A percentile compares a stretch with the other conserved stretches of the same genome.
Conservation (phyloP, 2,888 invertebrate species). For the Agrochola litura region DNA sequence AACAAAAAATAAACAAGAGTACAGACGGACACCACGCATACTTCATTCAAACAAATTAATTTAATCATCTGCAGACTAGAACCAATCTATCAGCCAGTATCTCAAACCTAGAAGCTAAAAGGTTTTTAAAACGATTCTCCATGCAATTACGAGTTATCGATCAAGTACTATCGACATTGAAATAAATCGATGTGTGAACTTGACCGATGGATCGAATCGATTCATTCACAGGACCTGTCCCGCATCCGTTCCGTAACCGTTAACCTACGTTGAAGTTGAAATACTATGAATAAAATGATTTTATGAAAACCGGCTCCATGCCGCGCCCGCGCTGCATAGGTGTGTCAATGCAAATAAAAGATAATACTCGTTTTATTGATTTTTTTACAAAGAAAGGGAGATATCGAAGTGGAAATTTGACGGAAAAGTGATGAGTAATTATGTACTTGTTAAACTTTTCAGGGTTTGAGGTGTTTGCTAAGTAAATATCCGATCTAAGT, state of each 20-base stretch:
- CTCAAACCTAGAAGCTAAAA: slow-evolving; percentile 46
- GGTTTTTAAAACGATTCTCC: slow-evolving; percentile 50
- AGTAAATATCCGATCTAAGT: neutral
- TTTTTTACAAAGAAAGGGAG: slow-evolving; percentile 43
- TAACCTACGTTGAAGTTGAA: slow-evolving; percentile 55
- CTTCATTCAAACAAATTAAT: slow-evolving; percentile 32
- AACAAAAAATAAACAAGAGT: slow-evolving; percentile 25
- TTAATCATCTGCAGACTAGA: slow-evolving; percentile 6
- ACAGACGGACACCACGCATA: neutral
- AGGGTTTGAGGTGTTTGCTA: slow-evolving; percentile 9
- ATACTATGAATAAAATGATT: slow-evolving; percentile 72
- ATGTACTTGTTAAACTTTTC: slow-evolving; percentile 10
- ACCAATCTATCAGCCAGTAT: slow-evolving; percentile 42
- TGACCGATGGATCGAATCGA: slow-evolving; percentile 72
- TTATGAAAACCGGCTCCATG: slow-evolving; percentile 64
- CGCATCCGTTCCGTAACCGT: slow-evolving; percentile 75
- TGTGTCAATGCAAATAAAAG: slow-evolving; percentile 60
- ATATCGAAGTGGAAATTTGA: slow-evolving; percentile 35
- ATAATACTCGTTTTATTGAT: slow-evolving; percentile 30
- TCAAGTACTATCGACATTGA: slow-evolving; percentile 59
- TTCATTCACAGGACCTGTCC: slow-evolving; percentile 74
- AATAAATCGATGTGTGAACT: slow-evolving; percentile 71
- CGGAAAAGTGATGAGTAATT: slow-evolving; percentile 34
- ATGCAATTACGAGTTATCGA: slow-evolving; percentile 54
- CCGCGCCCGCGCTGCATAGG: slow-evolving; percentile 44